Base-by-base conservation (phyloP, 2,888 invertebrate genomes). In the Flexamia atlantica region DNA sequence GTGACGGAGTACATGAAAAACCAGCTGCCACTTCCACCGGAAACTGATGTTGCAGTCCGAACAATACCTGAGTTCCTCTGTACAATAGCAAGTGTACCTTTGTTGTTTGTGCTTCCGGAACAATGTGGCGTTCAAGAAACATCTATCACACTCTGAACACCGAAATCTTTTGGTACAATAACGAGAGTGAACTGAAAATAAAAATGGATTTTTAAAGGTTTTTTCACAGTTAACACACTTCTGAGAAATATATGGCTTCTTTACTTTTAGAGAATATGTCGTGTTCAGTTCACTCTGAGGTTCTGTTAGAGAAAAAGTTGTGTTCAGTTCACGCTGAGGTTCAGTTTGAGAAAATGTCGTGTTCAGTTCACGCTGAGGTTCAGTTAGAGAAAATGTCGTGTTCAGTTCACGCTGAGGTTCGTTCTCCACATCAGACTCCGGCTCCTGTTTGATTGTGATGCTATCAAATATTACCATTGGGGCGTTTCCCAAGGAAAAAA, bases 71-170 rank as follows among this genome's bases (percentile, higher is more conserved):
- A 79, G 20, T 5, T 28, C n/a, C 5, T 36, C 32, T 20, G 53
- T 23, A 57, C 79, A 36, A 7, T 17, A 25, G 36, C 79, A 79
- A 9, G 57, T 1, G n/a, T 57, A 23, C 36, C 1, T 17, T 12
- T 23, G 23, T 50, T 17, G 20, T 12, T 32, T 53, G 23, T 79
- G 79, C 5, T 5, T 30, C 57, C 32, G 17, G 14, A 32, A 79
- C 36, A 79, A 79, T 20, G 28, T 0, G 20, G n/a, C n/a, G 28
- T 32, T 79, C 32, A 28, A 57, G 57, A 79, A 79, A 53, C 57
- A 57, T 32, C 46, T 79, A 20, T 32, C 32, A n/a, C 79, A 79
- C 20, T 79, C 79, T n/a, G 57, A 32, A n/a, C 79, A 79, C 23
- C 57, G 53, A 36, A 79, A 79, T 20, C 30, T 57, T 32, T 36